Base-by-base conservation (phyloP, 2,797 vertebrate genomes). In the Danio aesculapii region DNA sequence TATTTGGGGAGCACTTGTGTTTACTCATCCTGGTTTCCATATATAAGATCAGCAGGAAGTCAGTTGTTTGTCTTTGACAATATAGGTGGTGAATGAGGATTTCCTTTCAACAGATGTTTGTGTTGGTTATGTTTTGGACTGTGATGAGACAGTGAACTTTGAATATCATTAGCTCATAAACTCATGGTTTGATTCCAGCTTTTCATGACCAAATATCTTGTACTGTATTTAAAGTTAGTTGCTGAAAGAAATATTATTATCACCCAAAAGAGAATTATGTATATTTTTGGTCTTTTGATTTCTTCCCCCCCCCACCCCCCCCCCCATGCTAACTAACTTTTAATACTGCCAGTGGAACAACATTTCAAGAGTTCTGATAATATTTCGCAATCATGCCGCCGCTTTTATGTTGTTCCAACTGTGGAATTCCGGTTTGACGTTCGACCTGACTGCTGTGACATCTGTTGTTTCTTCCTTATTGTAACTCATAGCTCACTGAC, bases 1-100 rank as follows among this genome's bases (percentile, higher is more conserved):
- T 74, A 61, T 74, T 61, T 74, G 44, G 30, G 14, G 55, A n/a
- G 19, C 19, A 47, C 8, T 11, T 44, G 13, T 73, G 53, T 74
- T 74, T 52, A 63, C 58, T 52, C 73, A 75, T 75, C 59, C 58
- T 66, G 74, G 53, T 66, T 76, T 39, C 74, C 6, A 53, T 64
- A 52, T 63, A 46, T 67, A 67, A 49, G 50, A 67, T 64, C 30
- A 30, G 17, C 41, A 47, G 75, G 75, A 67, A 57, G 62, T 55
- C 12, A 66, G 41, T 46, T 77, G 62, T 47, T n/a, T 66, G n/a
- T 21, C 50, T 75, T 49, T 3, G 30, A 30, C 30, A 30, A 53
- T 19, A 43, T 75, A 52, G 30, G 47, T 63, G 61, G 46, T 13
- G 2, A 75, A 59, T 47, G 13, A 61, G 57, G 57, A 74, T 74